Evolutionary conservation across 2,797 vertebrate genomes (phyloP), one percentile per base, ranked within the genome.

Genomic region (Galaxias olidus): DNA sequence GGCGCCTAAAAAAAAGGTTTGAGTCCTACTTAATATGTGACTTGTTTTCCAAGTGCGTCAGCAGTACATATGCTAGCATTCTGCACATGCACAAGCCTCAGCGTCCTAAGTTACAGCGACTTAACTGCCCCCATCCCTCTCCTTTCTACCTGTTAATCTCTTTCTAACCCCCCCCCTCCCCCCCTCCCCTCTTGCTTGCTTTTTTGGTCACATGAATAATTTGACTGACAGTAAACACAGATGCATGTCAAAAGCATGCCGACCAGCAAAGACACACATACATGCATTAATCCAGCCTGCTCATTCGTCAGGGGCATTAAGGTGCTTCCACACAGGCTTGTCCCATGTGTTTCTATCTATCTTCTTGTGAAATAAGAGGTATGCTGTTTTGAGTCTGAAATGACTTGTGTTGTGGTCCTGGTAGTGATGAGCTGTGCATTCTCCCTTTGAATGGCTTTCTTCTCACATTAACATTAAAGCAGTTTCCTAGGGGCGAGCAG

Each of bases 401-500:
- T 30, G 46, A 65, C 58, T 17, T 42, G 18, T 17, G 43, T 42
- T 40, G 57, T 55, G 61, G 71, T 70, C 73, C 74, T 85, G 85
- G 84, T 85, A 84, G 80, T 84, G 86, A 90, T 88, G 83, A 81
- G 81, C 71, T 53, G 84, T 75, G 82, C 78, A 70, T 78, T 89
- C 77, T 83, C 75, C 69, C 76, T 73, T 84, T 88, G 50, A 47
- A 10, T 15, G 40, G 11, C 81, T 72, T 60, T 80, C 78, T 73
- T 73, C 40, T 82, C 85, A 83, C 81, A 76, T 76, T 85, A 88
- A 83, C 84, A n/a, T n/a, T n/a, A n/a, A 82, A 76, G 80, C 84
- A 79, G 89, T 79, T 87, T 90, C 87, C 85, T 83, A 73, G 74
- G 85, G 85, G 80, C 78, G 73, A 89, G 88, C 92, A 92, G 91